Percentiles rank a stretch among this genome's conserved stretches.
These are phyloP conservation scores for Thymelicus acteon DNA, from an alignment of 2,888 invertebrate genomes.

Conservation along the genomic window DNA sequence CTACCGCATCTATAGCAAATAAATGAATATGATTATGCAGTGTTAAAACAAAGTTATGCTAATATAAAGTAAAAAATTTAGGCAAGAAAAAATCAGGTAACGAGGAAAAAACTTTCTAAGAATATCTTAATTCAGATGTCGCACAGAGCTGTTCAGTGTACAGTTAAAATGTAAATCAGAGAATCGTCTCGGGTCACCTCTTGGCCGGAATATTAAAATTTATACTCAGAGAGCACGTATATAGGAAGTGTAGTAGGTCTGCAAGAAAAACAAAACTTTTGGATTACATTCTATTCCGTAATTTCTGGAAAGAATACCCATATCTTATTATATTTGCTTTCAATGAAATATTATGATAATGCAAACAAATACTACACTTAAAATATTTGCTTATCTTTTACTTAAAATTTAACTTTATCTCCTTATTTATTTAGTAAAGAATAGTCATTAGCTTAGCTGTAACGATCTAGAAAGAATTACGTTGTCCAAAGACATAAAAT, in stretches of 20 bases:
- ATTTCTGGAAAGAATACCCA: neutral
- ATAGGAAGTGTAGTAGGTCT: neutral
- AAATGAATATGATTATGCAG: too few species aligned
- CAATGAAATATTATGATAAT: too few species aligned
- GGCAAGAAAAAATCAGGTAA: neutral
- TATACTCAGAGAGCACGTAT: neutral
- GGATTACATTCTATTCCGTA: neutral
- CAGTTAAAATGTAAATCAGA: conserved; percentile 69
- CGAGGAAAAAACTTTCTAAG: conserved; percentile 50
- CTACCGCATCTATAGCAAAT: too few species aligned
- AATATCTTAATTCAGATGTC: conserved; percentile 62
- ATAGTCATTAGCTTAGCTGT: too few species aligned
- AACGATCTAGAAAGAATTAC: too few species aligned
- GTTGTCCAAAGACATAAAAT: too few species aligned
- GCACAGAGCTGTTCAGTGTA: conserved; percentile 58
- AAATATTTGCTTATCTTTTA: too few species aligned
- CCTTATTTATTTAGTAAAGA: too few species aligned
- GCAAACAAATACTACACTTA: too few species aligned
- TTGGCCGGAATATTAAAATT: conserved; percentile 36
- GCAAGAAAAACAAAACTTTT: neutral
- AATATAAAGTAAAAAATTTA: neutral
- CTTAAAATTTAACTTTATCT: too few species aligned
- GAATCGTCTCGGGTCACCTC: conserved; percentile 45
- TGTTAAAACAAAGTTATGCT: too few species aligned
- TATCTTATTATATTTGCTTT: too few species aligned